phyloP scores from a whole-genome alignment of 2,113 vertebrate species.

The Anguilla japonica region DNA sequence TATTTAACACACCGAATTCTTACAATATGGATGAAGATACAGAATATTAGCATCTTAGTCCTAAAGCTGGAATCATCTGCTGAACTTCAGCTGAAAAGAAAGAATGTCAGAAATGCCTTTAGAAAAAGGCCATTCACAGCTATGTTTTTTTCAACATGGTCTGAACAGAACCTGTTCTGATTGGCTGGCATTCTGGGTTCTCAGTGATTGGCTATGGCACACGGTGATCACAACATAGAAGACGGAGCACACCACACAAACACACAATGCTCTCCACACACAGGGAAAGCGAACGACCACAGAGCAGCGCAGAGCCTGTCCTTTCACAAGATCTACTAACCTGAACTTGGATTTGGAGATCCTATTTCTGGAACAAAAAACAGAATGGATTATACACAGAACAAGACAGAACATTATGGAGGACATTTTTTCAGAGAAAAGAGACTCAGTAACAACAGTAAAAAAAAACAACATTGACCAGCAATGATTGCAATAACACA shows the following conservation, averaged over 20 bases:
- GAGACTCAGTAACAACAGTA: slow-evolving; percentile 25
- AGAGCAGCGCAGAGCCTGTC: slow-evolving; percentile 40
- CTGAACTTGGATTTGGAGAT: slow-evolving; percentile 99
- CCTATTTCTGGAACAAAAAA: slow-evolving; percentile 95
- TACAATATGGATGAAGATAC: not conserved
- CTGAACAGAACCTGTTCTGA: not conserved
- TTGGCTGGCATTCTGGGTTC: not conserved
- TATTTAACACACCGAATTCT: not conserved
- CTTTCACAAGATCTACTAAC: slow-evolving; percentile 78
- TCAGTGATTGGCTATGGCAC: slow-evolving; percentile 19
- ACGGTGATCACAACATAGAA: slow-evolving; percentile 45
- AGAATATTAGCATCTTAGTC: not conserved
- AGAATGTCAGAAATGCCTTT: not conserved
- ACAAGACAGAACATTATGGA: slow-evolving; percentile 68
- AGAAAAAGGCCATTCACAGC: not conserved
- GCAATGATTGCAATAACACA: slow-evolving; percentile 18
- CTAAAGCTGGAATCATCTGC: not conserved
- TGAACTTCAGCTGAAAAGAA: slow-evolving; percentile 5
- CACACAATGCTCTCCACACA: slow-evolving; percentile 25
- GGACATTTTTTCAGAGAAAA: slow-evolving; percentile 46
- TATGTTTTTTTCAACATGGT: not conserved
- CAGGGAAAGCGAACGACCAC: slow-evolving; percentile 23
- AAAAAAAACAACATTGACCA: slow-evolving; percentile 32
- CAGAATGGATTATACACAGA: slow-evolving; percentile 79
- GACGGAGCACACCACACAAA: slow-evolving; percentile 30